Conservation (phyloP, 2,888 invertebrate species). For the Agrochola lychnidis region DNA sequence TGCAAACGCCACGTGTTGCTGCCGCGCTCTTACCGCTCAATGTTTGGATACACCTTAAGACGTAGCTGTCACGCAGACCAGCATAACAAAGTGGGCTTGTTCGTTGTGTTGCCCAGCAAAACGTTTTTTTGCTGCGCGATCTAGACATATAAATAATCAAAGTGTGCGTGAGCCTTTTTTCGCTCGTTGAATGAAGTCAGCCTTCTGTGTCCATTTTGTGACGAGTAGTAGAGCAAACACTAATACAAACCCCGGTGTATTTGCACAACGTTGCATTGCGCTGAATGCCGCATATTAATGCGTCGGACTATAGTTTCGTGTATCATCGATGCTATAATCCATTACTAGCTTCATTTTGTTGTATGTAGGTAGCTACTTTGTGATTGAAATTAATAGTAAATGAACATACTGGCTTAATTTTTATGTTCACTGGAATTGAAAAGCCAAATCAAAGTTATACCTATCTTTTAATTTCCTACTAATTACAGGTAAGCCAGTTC, state of each 20-base stretch:
- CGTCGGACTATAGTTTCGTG: conserved; percentile 46
- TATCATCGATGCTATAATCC: conserved; percentile 47
- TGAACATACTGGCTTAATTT: neutral
- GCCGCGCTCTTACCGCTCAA: too few relatives aligned
- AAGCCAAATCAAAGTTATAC: neutral
- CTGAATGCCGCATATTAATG: conserved; percentile 78
- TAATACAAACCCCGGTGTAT: conserved; percentile 78
- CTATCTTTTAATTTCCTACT: neutral
- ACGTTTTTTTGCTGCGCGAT: too few relatives aligned
- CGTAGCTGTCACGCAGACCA: too few relatives aligned
- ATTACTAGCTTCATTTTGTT: conserved; percentile 26
- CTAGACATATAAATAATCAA: too few relatives aligned
- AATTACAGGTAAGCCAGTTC: neutral
- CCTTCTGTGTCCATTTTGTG: conserved; percentile 7
- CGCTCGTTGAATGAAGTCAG: neutral
- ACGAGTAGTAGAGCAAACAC: conserved; percentile 66
- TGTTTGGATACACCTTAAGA: too few relatives aligned
- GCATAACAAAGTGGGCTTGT: too few relatives aligned
- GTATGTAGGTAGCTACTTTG: neutral
- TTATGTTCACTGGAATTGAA: conserved; percentile 6
- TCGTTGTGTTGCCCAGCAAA: too few relatives aligned
- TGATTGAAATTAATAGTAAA: conserved; percentile 13
- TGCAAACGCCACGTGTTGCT: too few relatives aligned
- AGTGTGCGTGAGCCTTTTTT: too few relatives aligned
- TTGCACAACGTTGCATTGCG: conserved; percentile 75